Evolutionary conservation across 2,113 vertebrate genomes (phyloP).

Genomic region (Vulpes vulpes): DNA sequence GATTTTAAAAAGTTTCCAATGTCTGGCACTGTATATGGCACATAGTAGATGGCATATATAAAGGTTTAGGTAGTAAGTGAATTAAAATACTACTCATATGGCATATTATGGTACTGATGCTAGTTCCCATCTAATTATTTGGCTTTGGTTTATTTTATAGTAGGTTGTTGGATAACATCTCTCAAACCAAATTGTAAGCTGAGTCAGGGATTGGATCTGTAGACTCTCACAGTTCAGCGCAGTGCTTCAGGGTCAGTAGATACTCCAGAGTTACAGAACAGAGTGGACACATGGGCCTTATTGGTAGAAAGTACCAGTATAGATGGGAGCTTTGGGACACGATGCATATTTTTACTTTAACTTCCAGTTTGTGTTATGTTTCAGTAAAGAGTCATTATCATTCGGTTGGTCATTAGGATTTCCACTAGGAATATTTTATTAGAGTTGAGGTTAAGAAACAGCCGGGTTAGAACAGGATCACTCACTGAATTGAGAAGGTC

Average conservation of each 20-base stretch:
- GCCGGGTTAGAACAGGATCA: slow-evolving; percentile 13
- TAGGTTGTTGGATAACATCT: neutral
- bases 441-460: slow-evolving; percentile 8
- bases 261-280: neutral
- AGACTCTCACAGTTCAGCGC: neutral
- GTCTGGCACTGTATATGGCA: neutral
- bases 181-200: neutral
- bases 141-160: neutral
- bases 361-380: neutral
- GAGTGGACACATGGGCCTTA: neutral
- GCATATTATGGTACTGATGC: neutral
- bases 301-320: neutral
- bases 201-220: neutral
- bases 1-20: neutral
- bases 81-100: neutral
- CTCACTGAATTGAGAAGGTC: neutral
- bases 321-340: neutral
- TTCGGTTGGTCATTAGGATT: neutral
- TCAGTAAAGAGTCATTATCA: neutral
- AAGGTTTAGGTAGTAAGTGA: neutral
- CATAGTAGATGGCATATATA: neutral
- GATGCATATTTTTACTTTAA: neutral
- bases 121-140: neutral
- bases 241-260: neutral
- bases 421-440: slow-evolving; percentile 31